Conservation (phyloP, 2,888 invertebrate species). For the Zele albiditarsus region DNA sequence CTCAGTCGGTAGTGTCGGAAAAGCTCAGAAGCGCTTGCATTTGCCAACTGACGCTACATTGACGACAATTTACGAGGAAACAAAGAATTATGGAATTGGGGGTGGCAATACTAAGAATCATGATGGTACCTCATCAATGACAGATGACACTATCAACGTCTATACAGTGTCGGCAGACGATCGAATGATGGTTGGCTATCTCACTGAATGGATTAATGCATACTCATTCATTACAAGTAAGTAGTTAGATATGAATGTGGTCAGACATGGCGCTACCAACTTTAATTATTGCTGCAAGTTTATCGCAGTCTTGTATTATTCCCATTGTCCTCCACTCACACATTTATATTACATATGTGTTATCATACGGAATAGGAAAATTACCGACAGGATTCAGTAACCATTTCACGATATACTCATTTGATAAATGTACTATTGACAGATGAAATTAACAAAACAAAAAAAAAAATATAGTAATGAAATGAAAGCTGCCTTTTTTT, state of each 20-base stretch:
- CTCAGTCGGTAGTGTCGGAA: slow-evolving; percentile 60
- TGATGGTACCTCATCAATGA: slow-evolving; percentile 34
- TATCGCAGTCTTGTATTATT: not conserved
- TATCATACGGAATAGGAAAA: not conserved
- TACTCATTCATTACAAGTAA: slow-evolving; percentile 82
- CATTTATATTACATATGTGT: not conserved
- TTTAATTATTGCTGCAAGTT: not conserved
- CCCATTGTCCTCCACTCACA: not conserved
- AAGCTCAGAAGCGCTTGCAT: slow-evolving; percentile 58
- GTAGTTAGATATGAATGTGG: slow-evolving; percentile 65
- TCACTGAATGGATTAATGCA: slow-evolving; percentile 82
- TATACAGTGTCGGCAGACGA: slow-evolving; percentile 73
- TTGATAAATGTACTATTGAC: not conserved
- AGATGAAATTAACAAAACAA: not conserved
- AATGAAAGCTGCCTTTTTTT: not conserved
- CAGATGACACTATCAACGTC: slow-evolving; percentile 70
- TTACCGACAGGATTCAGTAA: slow-evolving; percentile 22
- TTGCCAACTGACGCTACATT: slow-evolving; percentile 38
- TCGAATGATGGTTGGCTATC: slow-evolving; percentile 77
- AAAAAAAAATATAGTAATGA: not conserved
- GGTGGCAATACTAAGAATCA: slow-evolving; percentile 43
- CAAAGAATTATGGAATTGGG: slow-evolving; percentile 55
- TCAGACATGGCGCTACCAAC: slow-evolving; percentile 10
- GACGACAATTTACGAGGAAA: slow-evolving; percentile 46
- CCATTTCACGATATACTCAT: slow-evolving; percentile 8